Evolutionary conservation across 2,888 invertebrate species (phyloP), one percentile per base, ranked within the genome.

Genomic region (Tryphoninae sp.): DNA sequence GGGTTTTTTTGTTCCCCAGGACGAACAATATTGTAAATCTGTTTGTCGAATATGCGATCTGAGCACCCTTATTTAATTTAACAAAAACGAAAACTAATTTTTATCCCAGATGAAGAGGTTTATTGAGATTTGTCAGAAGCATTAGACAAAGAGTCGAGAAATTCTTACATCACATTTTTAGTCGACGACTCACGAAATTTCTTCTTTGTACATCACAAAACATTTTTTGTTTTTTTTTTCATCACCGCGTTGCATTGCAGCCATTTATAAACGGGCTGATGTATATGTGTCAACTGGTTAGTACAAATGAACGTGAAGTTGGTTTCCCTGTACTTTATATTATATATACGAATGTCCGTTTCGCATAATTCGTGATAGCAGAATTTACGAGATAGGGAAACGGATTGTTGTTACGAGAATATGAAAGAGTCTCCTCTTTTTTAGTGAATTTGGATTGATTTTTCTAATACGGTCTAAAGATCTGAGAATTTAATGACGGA

Each of bases 271-370:
- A 55, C 19, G 19, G 73, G 74, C 74, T 74, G 58, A 42, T 71
- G 69, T 73, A 65, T 69, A 73, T 84, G 65, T 85, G 73, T 87
- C 83, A 83, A 87, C 86, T 87, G 81, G 84, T 85, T 88, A 86
- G 88, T 87, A 88, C 86, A 87, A 87, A 86, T 76, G 75, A 86
- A 84, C 78, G 78, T 72, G 67, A 84, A 80, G 83, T 83, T 84
- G 73, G 82, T 78, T 78, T 49, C 76, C 82, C 68, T 80, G 78
- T 84, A 72, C 80, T 83, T 80, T 45, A 78, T 78, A 75, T 58
- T 73, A 68, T 78, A 77, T 61, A 76, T 42, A 61, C 76, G 8
- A 73, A 67, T 68, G 49, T 61, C 55, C 45, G 71, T 71, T 72
- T 59, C 26, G 61, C 65, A 64, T 80, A 69, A 65, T 72, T 83